Evolutionary conservation across 2,113 vertebrate genomes (phyloP), one percentile per base, ranked within the genome.

Genomic region (Tamias sibiricus): DNA sequence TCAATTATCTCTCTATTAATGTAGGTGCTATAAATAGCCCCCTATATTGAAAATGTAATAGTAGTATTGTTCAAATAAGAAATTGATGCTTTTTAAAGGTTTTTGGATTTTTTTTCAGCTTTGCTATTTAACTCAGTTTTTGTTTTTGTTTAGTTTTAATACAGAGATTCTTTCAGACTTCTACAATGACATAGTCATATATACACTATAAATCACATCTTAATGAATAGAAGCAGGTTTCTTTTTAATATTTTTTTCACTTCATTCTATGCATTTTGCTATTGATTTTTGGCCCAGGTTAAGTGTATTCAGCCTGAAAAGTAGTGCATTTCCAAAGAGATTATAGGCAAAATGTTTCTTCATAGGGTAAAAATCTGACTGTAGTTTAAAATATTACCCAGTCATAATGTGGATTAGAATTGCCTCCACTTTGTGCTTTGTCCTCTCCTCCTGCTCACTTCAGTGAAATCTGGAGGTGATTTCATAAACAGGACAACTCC

Each of bases 1-100:
- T 81, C 74, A 64, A 22, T 85, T 92, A 76, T 71, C 90, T 94
- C 87, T 59, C 71, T 59, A 52, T 80, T 92, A 93, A 84, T 76
- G 71, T 16, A 74, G 40, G 72, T 44, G 13, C n/a, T 81, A 7
- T 19, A 90, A 89, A 62, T 47, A 68, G 28, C 16, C 3, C 35
- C 52, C 62, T 19, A 30, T 40, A 75, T n/a, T 14, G 16, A 93
- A 96, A 83, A 35, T n/a, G 42, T 47, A 77, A n/a, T 74, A 16
- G 72, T 62, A 57, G 52, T 44, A 54, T 52, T 79, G 19, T 52
- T 76, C 37, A 69, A 37, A 84, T 42, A 62, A 87, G 59, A 30
- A 81, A 49, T 47, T 30, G 13, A 72, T 75, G 69, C 37, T 84
- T 92, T 84, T 62, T 37, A 89, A 89, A 44, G 37, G 64, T 83